phyloP scores from a whole-genome alignment of 1,140 invertebrate species.

The Holotrichia oblita region DNA sequence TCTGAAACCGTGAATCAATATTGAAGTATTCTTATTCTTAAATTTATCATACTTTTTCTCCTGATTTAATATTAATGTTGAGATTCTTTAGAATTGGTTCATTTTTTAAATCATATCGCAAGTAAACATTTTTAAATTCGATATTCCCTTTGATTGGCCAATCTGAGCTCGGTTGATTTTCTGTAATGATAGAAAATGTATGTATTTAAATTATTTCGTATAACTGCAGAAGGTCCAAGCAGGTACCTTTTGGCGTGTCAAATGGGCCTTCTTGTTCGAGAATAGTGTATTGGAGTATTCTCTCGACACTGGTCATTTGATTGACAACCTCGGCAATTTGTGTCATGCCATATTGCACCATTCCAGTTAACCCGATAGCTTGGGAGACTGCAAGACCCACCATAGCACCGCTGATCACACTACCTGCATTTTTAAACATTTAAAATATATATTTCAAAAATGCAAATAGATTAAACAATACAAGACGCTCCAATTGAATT shows the following conservation, averaged over 20 bases:
- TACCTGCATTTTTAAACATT: conserved; percentile 24
- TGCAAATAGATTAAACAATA: no score
- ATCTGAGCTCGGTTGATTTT: conserved; percentile 53
- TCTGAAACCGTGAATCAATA: conserved; percentile 54
- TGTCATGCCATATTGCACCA: conserved; percentile 86
- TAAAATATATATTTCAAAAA: no score
- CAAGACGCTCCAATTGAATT: no score
- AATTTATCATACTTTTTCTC: conserved; percentile 55
- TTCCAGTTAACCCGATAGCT: conserved; percentile 79
- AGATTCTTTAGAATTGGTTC: conserved; percentile 63
- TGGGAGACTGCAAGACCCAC: conserved; percentile 82
- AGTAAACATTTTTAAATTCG: conserved; percentile 68
- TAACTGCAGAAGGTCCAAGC: no score
- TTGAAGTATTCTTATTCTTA: conserved; percentile 60
- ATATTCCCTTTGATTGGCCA: conserved; percentile 58
- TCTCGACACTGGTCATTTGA: conserved; percentile 84
- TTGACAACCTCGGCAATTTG: conserved; percentile 83
- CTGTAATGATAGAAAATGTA: not conserved
- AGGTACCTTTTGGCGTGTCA: conserved; percentile 60
- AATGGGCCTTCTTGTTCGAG: conserved; percentile 67
- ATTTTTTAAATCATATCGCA: conserved; percentile 68
- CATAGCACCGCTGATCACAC: conserved; percentile 46
- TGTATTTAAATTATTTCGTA: no score
- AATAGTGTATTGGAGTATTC: conserved; percentile 78
- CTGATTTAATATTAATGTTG: conserved; percentile 56